Evolutionary conservation across 2,888 invertebrate species (phyloP).

Genomic region (Geophilus truncorum): DNA sequence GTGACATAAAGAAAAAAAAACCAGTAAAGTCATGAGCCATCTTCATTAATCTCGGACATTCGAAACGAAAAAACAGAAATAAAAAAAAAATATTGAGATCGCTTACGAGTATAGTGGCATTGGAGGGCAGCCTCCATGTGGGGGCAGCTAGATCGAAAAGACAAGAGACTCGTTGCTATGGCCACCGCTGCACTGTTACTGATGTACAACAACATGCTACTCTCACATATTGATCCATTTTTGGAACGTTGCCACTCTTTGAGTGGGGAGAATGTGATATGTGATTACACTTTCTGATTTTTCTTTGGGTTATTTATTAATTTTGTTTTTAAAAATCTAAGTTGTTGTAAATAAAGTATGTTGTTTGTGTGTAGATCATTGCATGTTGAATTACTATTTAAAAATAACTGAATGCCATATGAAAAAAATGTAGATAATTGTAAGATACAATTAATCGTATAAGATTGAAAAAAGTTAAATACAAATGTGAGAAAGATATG

Average conservation of each 20-base stretch:
- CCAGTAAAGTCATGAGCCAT: not conserved
- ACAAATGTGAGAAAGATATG: too few relatives aligned
- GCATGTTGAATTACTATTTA: too few relatives aligned
- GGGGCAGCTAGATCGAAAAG: not conserved
- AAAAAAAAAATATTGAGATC: not conserved
- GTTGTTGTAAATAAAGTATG: too few relatives aligned
- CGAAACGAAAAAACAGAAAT: not conserved
- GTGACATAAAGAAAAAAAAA: not conserved
- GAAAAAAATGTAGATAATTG: too few relatives aligned
- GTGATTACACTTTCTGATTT: not conserved
- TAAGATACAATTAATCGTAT: too few relatives aligned
- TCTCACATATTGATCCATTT: constrained; percentile 25
- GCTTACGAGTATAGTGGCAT: not conserved
- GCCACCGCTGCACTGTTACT: constrained; percentile 1
- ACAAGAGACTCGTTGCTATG: not conserved
- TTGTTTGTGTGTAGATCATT: too few relatives aligned
- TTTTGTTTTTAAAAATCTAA: not conserved
- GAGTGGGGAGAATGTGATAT: not conserved
- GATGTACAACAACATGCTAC: not conserved
- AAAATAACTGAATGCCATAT: too few relatives aligned
- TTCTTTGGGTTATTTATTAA: not conserved
- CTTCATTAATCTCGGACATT: not conserved
- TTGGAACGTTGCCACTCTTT: constrained; percentile 16
- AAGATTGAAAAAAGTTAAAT: too few relatives aligned
- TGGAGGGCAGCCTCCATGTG: constrained; percentile 1